These are phyloP conservation scores for Cepaea nemoralis DNA, from an alignment of 1,140 invertebrate species.

Conservation along the genomic window DNA sequence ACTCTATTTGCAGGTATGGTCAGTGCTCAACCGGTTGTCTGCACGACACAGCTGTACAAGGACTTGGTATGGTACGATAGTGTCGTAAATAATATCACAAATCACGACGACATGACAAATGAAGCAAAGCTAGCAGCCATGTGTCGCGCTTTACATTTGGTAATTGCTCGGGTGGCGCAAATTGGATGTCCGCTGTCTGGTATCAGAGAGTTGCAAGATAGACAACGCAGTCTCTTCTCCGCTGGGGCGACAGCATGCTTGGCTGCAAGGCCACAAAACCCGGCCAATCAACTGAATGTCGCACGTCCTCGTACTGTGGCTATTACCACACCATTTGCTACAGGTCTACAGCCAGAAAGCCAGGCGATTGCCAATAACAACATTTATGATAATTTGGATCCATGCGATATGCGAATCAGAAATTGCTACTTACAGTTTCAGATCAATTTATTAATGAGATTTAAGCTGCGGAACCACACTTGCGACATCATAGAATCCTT, in stretches of 20 bases:
- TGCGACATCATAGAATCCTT: background rate
- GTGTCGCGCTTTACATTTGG: background rate
- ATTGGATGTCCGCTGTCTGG: background rate
- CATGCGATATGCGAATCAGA: background rate
- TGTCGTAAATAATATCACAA: background rate
- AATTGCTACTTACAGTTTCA: background rate
- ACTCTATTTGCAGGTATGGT: background rate
- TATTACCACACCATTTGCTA: background rate
- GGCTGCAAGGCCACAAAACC: background rate
- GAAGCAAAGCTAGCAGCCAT: background rate
- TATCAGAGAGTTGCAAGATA: background rate
- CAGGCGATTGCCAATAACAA: background rate
- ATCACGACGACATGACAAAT: background rate
- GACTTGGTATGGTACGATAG: background rate
- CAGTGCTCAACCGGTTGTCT: background rate
- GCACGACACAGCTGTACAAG: background rate
- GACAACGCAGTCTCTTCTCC: background rate
- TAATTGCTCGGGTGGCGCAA: background rate
- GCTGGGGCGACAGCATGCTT: background rate
- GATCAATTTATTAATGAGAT: background rate
- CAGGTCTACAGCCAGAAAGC: background rate
- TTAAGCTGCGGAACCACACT: background rate
- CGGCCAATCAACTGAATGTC: background rate
- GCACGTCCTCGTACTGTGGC: background rate
- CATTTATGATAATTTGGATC: background rate